These are phyloP conservation scores for Oxyruncus cristatus DNA, from an alignment of 2,113 vertebrate species.

Conservation along the genomic window DNA sequence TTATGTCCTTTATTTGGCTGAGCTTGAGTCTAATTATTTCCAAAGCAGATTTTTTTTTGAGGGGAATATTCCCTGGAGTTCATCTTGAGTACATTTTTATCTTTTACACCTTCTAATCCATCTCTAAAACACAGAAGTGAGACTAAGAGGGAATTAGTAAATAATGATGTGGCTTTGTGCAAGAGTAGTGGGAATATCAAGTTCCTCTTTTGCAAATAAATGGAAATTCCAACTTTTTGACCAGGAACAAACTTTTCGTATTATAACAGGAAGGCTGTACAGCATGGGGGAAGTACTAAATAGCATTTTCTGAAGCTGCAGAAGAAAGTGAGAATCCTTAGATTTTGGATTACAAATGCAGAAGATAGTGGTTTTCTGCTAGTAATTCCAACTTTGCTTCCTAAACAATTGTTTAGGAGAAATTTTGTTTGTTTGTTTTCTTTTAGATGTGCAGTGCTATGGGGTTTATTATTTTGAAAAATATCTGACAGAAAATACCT, in stretches of 20 bases:
- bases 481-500: neutral
- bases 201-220: constrained; percentile 16
- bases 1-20: neutral
- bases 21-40: neutral
- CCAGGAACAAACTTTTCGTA: neutral
- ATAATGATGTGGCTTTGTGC: neutral
- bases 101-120: constrained; percentile 30
- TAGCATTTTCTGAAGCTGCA: neutral
- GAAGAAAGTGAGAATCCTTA: neutral
- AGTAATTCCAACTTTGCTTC: neutral
- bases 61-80: neutral
- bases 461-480: neutral
- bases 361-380: neutral
- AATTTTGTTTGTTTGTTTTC: neutral
- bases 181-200: constrained; percentile 36
- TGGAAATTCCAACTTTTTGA: constrained; percentile 30
- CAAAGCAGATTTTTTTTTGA: neutral
- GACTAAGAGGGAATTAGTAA: constrained; percentile 44
- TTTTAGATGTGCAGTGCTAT: neutral
- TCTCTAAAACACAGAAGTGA: neutral
- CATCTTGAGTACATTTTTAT: constrained; percentile 20
- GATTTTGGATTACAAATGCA: neutral
- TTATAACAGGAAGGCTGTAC: neutral
- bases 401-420: neutral
- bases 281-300: neutral